phyloP scores from a whole-genome alignment of 2,797 vertebrate genomes.

The Leucoraja ocellata region DNA sequence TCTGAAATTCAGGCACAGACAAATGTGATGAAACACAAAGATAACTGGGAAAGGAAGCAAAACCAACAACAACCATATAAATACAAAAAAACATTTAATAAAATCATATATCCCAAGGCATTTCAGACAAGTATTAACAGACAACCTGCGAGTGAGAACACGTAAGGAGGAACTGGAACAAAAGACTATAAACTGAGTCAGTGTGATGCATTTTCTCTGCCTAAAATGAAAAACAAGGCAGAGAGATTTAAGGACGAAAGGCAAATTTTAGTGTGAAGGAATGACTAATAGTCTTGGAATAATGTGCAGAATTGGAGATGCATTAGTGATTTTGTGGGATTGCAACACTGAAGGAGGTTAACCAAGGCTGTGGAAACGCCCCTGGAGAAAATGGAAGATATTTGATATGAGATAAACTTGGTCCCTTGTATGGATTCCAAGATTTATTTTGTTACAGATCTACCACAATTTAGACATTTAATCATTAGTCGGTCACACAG shows the following conservation, averaged over 20 bases:
- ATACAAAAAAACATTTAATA: not conserved
- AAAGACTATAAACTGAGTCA: conserved; percentile 40
- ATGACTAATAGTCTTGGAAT: too few species aligned
- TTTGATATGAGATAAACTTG: not conserved
- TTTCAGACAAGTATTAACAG: not conserved
- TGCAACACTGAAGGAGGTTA: too few species aligned
- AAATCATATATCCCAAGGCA: not conserved
- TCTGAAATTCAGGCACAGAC: conserved; percentile 39
- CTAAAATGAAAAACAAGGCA: too few species aligned
- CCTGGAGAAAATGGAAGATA: not conserved
- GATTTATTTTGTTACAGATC: too few species aligned
- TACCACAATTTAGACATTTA: not conserved
- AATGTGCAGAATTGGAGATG: too few species aligned
- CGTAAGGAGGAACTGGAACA: not conserved
- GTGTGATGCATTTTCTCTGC: conserved; percentile 44
- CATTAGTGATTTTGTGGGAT: not conserved
- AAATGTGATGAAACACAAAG: conserved; percentile 45
- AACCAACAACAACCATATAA: not conserved
- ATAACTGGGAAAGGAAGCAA: conserved; percentile 46
- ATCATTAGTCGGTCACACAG: not conserved
- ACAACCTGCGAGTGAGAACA: not conserved
- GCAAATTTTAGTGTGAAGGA: too few species aligned
- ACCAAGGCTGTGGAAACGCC: too few species aligned
- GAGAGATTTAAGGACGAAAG: too few species aligned
- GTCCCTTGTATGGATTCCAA: too few species aligned